Base-by-base conservation (phyloP, 1,140 invertebrate genomes). In the Drosophila funebris region DNA sequence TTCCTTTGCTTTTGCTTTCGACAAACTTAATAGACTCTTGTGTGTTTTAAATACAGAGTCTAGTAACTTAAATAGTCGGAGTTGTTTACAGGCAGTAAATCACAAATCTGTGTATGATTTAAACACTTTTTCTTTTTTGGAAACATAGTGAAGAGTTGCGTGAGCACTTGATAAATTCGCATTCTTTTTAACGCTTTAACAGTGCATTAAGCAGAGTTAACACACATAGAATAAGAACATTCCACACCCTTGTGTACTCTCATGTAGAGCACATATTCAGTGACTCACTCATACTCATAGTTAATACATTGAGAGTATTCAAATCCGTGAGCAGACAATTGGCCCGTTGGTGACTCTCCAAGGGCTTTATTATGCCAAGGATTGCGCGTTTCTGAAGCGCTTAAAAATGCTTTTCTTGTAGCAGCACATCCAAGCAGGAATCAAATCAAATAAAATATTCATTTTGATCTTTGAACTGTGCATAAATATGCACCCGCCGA, bases 371-470 rank as follows among this genome's bases (percentile, higher is more conserved):
- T 87, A 78, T 85, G 70, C 70, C 66, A 68, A 69, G 63, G 68
- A 78, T 76, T 74, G 66, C 57, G 68, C 73, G 79, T 76, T 83
- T 67, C 71, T 76, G 78, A 76, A 63, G 58, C 70, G 80, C 80
- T 80, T 76, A 85, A 85, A 84, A 84, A 84, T 76, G 81, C 74
- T 85, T 82, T 87, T 62, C 78, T 81, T 87, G 81, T 81, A 75
- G 58, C 68, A 61, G 69, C 74, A 33, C 62, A 73, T 54, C 64
- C 63, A 43, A 73, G 73, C 44, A 75, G 66, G 69, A 85, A 75
- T 85, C 78, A 87, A 85, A 85, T 85, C 70, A 81, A 87, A 85
- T 85, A 85, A 85, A 85, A 87, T 85, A 85, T 85, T 85, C 81
- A 85, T 85, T 85, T 85, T 87, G 81, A 87, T 85, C 81, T 85